phyloP scores from a whole-genome alignment of 2,797 vertebrate species.

The Helarctos malayanus region DNA sequence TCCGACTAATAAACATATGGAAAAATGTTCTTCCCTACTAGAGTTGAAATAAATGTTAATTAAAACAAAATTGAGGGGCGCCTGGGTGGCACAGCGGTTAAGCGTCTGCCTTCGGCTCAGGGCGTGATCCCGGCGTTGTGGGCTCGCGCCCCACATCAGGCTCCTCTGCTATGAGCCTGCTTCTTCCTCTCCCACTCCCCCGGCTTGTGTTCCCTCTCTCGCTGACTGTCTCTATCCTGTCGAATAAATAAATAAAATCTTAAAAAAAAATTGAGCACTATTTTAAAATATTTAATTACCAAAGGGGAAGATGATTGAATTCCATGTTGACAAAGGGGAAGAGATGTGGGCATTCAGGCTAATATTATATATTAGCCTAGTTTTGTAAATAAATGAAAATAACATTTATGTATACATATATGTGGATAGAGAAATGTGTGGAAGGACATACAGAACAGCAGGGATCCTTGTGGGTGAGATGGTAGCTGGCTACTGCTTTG shows the following conservation, averaged over 20 bases:
- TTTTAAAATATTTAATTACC: not conserved
- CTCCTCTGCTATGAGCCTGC: too few relatives aligned
- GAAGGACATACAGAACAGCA: not conserved
- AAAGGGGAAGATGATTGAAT: not conserved
- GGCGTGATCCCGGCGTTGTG: too few relatives aligned
- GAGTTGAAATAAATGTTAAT: not conserved
- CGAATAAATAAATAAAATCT: too few relatives aligned
- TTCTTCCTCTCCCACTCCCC: too few relatives aligned
- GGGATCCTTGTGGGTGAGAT: not conserved
- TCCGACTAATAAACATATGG: not conserved
- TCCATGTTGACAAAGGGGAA: not conserved
- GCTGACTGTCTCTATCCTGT: too few relatives aligned
- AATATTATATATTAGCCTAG: not conserved
- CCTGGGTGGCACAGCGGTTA: too few relatives aligned
- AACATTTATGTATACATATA: not conserved
- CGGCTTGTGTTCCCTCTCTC: too few relatives aligned
- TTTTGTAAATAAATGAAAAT: constrained; percentile 18
- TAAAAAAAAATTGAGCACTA: not conserved
- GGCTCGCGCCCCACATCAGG: too few relatives aligned
- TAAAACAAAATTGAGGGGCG: not conserved
- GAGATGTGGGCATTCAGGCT: not conserved
- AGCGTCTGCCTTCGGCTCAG: too few relatives aligned
- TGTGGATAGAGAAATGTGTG: not conserved
- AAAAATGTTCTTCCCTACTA: not conserved
- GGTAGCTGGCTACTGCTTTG: not conserved